phyloP scores from a whole-genome alignment of 1,140 invertebrate species.

The Bombyx mori region DNA sequence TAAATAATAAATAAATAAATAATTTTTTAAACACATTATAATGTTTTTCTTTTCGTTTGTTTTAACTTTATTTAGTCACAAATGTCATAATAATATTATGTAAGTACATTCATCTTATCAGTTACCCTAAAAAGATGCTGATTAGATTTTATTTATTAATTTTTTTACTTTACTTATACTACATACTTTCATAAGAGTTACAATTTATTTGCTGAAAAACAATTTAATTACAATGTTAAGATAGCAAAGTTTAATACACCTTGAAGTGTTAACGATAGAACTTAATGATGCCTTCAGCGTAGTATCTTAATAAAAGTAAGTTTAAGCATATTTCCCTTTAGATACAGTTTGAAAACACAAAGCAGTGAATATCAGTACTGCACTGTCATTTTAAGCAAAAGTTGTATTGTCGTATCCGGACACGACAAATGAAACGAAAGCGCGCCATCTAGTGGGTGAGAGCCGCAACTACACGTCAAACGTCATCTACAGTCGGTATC shows the following conservation, averaged over 20 bases:
- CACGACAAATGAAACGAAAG: too few species aligned
- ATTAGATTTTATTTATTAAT: neutral
- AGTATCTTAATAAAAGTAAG: conserved; percentile 13
- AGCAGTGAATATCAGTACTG: neutral
- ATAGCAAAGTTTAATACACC: conserved; percentile 4
- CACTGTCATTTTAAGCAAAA: neutral
- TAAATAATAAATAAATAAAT: too few species aligned
- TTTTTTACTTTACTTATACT: neutral
- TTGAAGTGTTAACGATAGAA: conserved; percentile 15
- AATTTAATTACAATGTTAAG: neutral
- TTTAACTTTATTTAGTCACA: too few species aligned
- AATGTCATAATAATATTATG: too few species aligned
- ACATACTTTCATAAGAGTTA: neutral
- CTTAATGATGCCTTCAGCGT: conserved; percentile 14
- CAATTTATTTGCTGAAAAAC: neutral
- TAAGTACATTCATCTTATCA: too few species aligned
- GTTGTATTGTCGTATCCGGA: too few species aligned
- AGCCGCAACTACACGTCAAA: too few species aligned
- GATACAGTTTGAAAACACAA: conserved; percentile 1
- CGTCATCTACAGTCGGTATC: too few species aligned
- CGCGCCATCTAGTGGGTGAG: too few species aligned
- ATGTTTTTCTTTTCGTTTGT: too few species aligned
- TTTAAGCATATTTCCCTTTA: conserved; percentile 4
- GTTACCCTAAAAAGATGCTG: too few species aligned
- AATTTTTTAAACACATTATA: too few species aligned